Evolutionary conservation across 2,113 vertebrate species (phyloP), one percentile per base, ranked within the genome.

Genomic region (Madoqua kirkii): DNA sequence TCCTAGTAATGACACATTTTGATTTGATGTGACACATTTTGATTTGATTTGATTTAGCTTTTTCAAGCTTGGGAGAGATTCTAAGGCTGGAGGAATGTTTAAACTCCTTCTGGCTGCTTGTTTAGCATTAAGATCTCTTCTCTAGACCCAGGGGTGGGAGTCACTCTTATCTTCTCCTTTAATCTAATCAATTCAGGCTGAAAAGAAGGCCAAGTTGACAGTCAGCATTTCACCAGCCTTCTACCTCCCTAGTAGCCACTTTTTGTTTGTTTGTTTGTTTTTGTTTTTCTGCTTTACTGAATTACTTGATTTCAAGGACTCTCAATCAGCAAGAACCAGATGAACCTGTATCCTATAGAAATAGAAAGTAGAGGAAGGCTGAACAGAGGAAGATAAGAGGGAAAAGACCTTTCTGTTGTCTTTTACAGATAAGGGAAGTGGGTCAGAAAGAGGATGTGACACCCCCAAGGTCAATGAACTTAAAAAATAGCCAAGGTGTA

Each of bases 151-250:
- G 1, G 50, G 43, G 50, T 79, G 29, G 89, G 50, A 67, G 29
- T 1, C 15, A 45, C 45, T 91, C 93, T 96, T 92, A 76, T 45
- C 67, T 83, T 97, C 57, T 94, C 62, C n/a, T 95, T 92, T 96
- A 97, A 97, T 96, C 94, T 97, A 89, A 95, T 92, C 74, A 89
- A 60, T 83, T 94, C 95, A 95, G 84, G 27, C 79, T 81, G 19
- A 91, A 95, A 95, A 91, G 45, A 93, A 86, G 54, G 36, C 43
- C 59, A 83, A 57, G 15, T 52, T 94, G 67, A 93, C 55, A 95
- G 81, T 62, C 76, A 95, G 9, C 23, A 86, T 96, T 86, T 96
- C 19, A 23, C 17, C 52, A 89, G 27, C 64, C 43, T 92, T 57
- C 40, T 14, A 33, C 16, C 21, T 84, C 23, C 93, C n/a, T 87